phyloP scores from a whole-genome alignment of 1,140 invertebrate species.

The Drosophila tani region DNA sequence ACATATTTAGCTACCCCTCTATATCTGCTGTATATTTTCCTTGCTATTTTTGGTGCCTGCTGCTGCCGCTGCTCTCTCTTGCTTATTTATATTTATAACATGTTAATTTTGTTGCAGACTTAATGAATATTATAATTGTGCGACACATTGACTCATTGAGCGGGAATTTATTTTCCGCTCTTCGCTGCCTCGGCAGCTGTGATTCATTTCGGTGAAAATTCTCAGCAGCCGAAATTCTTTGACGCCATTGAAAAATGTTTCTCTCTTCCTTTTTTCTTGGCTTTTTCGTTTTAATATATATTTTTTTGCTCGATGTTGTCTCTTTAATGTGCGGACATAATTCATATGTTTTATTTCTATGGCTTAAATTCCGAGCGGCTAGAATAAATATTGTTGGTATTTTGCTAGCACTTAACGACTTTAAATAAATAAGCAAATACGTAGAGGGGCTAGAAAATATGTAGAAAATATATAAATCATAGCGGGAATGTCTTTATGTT shows the following conservation, averaged over 20 bases:
- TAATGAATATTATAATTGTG: constrained; percentile 58
- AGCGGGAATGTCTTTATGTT: neutral
- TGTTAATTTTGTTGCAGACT: constrained; percentile 42
- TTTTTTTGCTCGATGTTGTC: constrained; percentile 34
- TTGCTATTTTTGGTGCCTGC: constrained; percentile 28
- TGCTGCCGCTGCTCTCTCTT: neutral
- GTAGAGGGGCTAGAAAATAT: constrained; percentile 13
- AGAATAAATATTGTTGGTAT: constrained; percentile 47
- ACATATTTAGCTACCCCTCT: neutral
- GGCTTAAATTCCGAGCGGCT: constrained; percentile 59
- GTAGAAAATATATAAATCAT: constrained; percentile 3
- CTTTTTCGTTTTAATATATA: constrained; percentile 4
- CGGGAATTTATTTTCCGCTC: constrained; percentile 46
- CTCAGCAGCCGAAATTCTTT: constrained; percentile 35
- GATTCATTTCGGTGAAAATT: constrained; percentile 56
- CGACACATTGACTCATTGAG: constrained; percentile 73
- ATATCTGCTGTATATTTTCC: neutral
- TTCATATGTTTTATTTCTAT: constrained; percentile 81
- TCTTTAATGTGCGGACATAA: constrained; percentile 66
- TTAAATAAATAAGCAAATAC: constrained; percentile 49
- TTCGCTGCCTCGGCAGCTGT: constrained; percentile 8
- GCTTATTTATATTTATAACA: constrained; percentile 70
- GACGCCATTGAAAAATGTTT: constrained; percentile 42
- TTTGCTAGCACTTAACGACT: constrained; percentile 42
- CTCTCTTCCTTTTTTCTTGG: constrained; percentile 10